Evolutionary conservation across 2,888 invertebrate species (phyloP), one percentile per base, ranked within the genome.

Genomic region (Augochlorella aurata): DNA sequence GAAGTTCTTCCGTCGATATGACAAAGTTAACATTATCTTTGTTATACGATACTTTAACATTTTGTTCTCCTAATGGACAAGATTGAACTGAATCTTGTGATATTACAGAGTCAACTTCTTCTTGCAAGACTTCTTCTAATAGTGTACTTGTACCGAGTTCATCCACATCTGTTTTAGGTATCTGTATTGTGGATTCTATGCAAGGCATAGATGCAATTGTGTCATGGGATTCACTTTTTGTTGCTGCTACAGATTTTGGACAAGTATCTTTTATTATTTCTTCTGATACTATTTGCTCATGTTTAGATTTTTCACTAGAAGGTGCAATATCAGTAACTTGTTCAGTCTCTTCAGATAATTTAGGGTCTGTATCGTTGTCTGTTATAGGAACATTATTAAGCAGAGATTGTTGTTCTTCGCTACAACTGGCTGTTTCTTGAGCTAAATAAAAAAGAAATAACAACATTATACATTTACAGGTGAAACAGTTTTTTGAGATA

Each of bases 361-460:
- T 81, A 69, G 77, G 45, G 71, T 71, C 58, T 63, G 49, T 52
- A 29, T 52, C 77, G 49, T 54, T 63, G 45, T 65, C 66, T 78
- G 58, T 80, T 72, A 66, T 68, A 73, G 85, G 78, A 82, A 81
- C 65, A 83, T 83, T 73, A 38, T 82, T 85, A 72, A 84, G 71
- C 79, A 82, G 76, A 86, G 77, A 81, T 83, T 88, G 74, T 82
- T 88, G 74, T 79, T 81, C 81, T 78, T 79, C 81, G 16, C 66
- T 82, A 67, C 52, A 66, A 83, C 67, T 74, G 78, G 66, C 66
- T 63, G 80, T 81, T 73, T 70, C 69, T 68, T 84, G 74, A 79
- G 82, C 88, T 88, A 74, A 63, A 79, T 77, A 71, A 77, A 38
- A 77, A 71, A 14, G 81, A 85, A 24, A 68, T n/a, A 72, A 72